phyloP scores from a whole-genome alignment of 2,113 vertebrate genomes.

The Mirounga angustirostris region DNA sequence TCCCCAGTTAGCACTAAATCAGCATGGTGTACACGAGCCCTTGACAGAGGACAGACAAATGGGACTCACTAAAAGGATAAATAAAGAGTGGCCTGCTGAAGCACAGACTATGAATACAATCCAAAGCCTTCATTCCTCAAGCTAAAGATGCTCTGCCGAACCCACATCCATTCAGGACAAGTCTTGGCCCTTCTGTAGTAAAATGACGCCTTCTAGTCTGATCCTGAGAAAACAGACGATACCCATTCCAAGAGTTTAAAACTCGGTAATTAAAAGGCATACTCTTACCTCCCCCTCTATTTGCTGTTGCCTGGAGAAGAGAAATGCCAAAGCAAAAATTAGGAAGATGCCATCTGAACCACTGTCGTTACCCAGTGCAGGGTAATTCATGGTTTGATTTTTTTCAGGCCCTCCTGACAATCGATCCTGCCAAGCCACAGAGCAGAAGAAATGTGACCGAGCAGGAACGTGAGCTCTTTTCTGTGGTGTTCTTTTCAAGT shows the following conservation, averaged over 20 bases:
- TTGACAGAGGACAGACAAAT: slow-evolving; percentile 84
- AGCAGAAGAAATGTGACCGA: neutral
- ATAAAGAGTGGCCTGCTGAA: slow-evolving; percentile 82
- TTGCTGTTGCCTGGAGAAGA: slow-evolving; percentile 30
- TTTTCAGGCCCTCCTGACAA: neutral
- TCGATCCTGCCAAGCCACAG: neutral
- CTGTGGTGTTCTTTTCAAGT: neutral
- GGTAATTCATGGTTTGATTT: neutral
- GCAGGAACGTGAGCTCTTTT: neutral
- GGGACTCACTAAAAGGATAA: slow-evolving; percentile 85
- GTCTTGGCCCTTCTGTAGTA: neutral
- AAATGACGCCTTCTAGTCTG: slow-evolving; percentile 11
- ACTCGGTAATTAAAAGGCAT: slow-evolving; percentile 17
- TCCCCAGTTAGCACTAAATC: slow-evolving; percentile 86
- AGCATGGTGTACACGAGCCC: slow-evolving; percentile 80
- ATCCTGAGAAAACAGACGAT: neutral
- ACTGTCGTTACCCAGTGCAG: neutral
- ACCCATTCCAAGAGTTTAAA: neutral
- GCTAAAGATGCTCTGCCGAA: slow-evolving; percentile 11
- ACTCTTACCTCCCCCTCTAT: neutral
- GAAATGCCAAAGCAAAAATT: slow-evolving; percentile 42
- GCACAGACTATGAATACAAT: neutral
- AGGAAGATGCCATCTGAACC: neutral
- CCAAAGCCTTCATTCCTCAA: slow-evolving; percentile 42
- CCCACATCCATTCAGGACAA: slow-evolving; percentile 10